Base-by-base conservation (phyloP, 1,140 invertebrate species). In the Galleria mellonella region DNA sequence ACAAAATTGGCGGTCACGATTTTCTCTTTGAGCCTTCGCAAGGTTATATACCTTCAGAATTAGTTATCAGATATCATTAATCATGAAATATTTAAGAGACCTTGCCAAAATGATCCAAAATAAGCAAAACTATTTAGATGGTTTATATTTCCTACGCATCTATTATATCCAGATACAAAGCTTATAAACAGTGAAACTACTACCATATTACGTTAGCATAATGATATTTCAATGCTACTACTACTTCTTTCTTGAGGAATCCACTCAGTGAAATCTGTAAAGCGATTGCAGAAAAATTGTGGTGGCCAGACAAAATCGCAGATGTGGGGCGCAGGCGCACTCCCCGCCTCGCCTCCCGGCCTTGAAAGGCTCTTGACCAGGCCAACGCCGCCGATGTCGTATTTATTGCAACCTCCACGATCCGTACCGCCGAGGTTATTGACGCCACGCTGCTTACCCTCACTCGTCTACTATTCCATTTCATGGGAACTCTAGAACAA, bases 331-430 rank as follows among this genome's bases (percentile, higher is more conserved):
- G 74, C 58, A 39, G 36, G 45, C 50, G 43, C 51, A 46, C 70
- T 71, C 76, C 78, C 78, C 78, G 68, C 74, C 70, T 75, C 73
- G 68, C 72, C 74, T 79, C 76, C 70, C 70, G 76, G 72, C 81
- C 81, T 84, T 84, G 81, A 84, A 83, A 84, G 81, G 77, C 76
- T 83, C 81, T 83, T 84, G 81, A 84, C 81, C 81, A 84, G 74
- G 60, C 72, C 78, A 76, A 55, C 62, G 67, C 55, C 74, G 74
- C 59, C 72, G 77, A 70, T 82, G 74, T 78, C 69, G 78, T 84
- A 84, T 83, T 81, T 83, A 83, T 84, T 83, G 81, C 81, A 84
- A 83, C 69, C 75, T 83, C 81, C 72, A 73, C 71, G 81, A 81
- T 81, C 76, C 74, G 74, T 78, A 78, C 77, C 61, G 74, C 39